Evolutionary conservation across 2,113 vertebrate species (phyloP), one percentile per base, ranked within the genome.

Genomic region (Neolamprologus variostigma): DNA sequence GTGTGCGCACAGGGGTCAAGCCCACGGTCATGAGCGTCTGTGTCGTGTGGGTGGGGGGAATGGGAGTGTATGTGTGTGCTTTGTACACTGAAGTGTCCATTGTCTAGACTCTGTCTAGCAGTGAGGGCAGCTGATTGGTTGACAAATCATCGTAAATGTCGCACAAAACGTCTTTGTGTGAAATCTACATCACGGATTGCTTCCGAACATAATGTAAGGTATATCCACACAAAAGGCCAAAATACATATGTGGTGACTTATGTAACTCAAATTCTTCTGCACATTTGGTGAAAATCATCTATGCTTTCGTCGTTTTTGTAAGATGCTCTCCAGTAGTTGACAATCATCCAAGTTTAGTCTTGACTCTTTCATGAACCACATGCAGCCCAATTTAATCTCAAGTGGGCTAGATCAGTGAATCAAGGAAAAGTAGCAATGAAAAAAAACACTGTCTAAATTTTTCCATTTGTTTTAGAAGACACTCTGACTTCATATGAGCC

Each of bases 1-100:
- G 53, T 59, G 61, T n/a, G 63, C 14, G 89, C 37, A 63, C n/a
- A 31, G 8, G 73, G 86, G 92, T 94, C 92, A 93, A 93, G 85
- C 91, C 89, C 93, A 92, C 73, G 79, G 92, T 94, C 93, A 93
- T 54, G 86, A 82, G 80, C 12, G 19, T 85, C 66, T 86, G 17
- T 73, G 87, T 89, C 85, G 40, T 19, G 37, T 66, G 82, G 71
- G 81, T 54, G 86, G 21, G 86, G 83, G 84, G 84, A 21, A 23
- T 55, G 45, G 13, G 68, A 54, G 81, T 35, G 84, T n/a, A 33
- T 80, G 79, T 23, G 14, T 66, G 50, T 76, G 71, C 51, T 57
- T 55, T 51, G 66, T 47, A 83, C 79, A 87, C 87, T 87, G 21
- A 50, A 55, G 84, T 55, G 86, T 84, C 50, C 71, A 31, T 89